Percentiles rank a stretch among this genome's conserved stretches.
phyloP scores from a whole-genome alignment of 2,113 vertebrate species.

The Megaceryle maxima region DNA sequence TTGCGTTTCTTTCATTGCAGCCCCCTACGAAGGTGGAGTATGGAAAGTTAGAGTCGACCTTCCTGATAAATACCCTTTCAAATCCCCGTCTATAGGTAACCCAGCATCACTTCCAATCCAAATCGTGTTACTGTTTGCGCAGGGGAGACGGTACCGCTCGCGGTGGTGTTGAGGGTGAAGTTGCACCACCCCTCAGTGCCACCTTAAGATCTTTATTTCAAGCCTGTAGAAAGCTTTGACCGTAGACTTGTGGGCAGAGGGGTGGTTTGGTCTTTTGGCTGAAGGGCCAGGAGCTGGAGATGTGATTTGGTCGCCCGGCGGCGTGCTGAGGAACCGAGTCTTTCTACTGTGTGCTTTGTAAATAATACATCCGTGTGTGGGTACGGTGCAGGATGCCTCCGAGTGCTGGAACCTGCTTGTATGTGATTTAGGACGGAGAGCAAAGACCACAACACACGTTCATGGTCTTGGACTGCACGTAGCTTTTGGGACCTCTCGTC shows the following conservation, averaged over 20 bases:
- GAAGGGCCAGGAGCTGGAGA: background rate
- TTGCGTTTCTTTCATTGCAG: conserved; percentile 69
- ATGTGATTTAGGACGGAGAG: background rate
- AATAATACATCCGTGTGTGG: background rate
- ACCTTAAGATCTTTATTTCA: background rate
- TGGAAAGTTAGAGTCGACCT: conserved; percentile 99
- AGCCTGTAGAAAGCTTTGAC: background rate
- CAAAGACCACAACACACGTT: background rate
- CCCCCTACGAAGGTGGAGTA: conserved; percentile 96
- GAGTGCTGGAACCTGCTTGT: background rate
- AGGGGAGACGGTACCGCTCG: background rate
- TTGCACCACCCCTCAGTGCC: background rate
- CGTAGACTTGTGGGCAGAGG: rapidly evolving
- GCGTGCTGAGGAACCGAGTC: background rate
- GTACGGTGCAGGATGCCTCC: background rate
- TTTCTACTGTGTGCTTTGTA: background rate
- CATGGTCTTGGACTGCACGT: background rate
- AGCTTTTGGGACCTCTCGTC: background rate
- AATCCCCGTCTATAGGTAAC: conserved; percentile 98
- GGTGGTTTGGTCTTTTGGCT: background rate
- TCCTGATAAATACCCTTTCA: conserved; percentile 99
- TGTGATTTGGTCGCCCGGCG: background rate
- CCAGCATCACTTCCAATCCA: background rate
- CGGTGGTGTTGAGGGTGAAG: background rate
- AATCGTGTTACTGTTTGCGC: background rate